phyloP scores from a whole-genome alignment of 2,888 invertebrate genomes.

The Pristionchus fissidentatus region DNA sequence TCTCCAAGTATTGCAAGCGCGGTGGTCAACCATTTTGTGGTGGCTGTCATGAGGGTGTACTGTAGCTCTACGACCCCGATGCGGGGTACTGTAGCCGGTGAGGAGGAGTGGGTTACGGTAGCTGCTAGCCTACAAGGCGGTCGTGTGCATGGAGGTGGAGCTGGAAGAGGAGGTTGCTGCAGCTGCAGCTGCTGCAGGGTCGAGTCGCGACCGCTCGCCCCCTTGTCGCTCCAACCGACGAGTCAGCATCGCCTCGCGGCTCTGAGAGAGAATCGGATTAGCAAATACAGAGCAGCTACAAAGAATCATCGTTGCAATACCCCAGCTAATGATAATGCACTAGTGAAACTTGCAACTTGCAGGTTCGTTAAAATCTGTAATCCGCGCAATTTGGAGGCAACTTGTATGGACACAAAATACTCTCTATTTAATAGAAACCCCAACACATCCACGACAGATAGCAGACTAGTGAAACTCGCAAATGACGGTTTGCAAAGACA shows the following conservation, averaged over 20 bases:
- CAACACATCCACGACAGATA: too few species aligned
- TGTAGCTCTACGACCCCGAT: not conserved
- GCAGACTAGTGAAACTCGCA: too few species aligned
- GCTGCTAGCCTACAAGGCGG: not conserved
- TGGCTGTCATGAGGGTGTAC: slow-evolving; percentile 18
- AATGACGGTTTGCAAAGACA: too few species aligned
- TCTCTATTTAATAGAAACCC: too few species aligned
- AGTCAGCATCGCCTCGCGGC: not conserved
- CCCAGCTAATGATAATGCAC: too few species aligned
- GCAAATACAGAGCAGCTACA: not conserved
- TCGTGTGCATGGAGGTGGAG: slow-evolving; percentile 20
- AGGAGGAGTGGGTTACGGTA: slow-evolving; percentile 10
- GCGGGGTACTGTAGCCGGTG: not conserved
- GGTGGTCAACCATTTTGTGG: too few species aligned
- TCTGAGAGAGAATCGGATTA: not conserved
- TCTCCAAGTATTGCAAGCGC: not conserved
- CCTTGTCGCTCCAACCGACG: slow-evolving; percentile 20
- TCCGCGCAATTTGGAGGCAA: too few species aligned
- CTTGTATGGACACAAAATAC: too few species aligned
- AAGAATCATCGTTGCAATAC: not conserved
- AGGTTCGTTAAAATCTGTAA: too few species aligned
- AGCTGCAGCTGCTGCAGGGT: not conserved
- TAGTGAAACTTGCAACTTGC: not conserved
- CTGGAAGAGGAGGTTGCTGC: not conserved
- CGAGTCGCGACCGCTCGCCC: slow-evolving; percentile 15